Evolutionary conservation across 1,140 invertebrate species (phyloP).

Genomic region (Monochamus saltuarius): DNA sequence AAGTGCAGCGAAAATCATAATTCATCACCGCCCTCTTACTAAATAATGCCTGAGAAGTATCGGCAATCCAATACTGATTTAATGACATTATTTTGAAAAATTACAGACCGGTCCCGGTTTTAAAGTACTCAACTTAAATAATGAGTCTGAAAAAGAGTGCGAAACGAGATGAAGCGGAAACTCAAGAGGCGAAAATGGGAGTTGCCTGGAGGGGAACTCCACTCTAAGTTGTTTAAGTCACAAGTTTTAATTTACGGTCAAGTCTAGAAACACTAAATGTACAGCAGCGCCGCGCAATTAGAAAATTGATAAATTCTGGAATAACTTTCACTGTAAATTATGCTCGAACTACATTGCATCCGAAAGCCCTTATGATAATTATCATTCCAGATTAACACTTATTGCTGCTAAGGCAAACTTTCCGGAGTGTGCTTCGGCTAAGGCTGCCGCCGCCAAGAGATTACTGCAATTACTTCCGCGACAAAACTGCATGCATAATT

Average conservation of each 20-base stretch:
- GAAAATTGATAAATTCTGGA: conserved; percentile 21
- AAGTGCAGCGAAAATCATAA: no score
- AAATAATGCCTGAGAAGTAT: no score
- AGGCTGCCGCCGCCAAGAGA: no score
- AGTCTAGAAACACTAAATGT: conserved; percentile 29
- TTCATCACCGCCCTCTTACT: no score
- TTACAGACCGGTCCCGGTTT: conserved; percentile 7
- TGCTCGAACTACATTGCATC: conserved; percentile 1
- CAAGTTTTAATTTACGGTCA: conserved; percentile 35
- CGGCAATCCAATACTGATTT: conserved; percentile 20
- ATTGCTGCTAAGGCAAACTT: not conserved
- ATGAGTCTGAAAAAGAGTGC: conserved; percentile 18
- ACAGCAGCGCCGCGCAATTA: conserved; percentile 27
- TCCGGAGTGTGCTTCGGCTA: no score
- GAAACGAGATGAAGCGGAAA: conserved; percentile 21
- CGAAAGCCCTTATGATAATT: not conserved
- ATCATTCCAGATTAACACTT: conserved; percentile 8
- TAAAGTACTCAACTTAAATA: conserved; percentile 15
- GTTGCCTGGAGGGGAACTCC: conserved; percentile 19
- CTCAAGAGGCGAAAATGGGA: conserved; percentile 19
- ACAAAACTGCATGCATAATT: no score
- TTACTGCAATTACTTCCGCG: no score
- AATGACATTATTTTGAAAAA: conserved; percentile 25
- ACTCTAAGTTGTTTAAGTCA: conserved; percentile 26
- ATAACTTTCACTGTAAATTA: conserved; percentile 14